These are phyloP conservation scores for Pristionchus japonicus DNA, from an alignment of 2,888 invertebrate species.

Conservation along the genomic window DNA sequence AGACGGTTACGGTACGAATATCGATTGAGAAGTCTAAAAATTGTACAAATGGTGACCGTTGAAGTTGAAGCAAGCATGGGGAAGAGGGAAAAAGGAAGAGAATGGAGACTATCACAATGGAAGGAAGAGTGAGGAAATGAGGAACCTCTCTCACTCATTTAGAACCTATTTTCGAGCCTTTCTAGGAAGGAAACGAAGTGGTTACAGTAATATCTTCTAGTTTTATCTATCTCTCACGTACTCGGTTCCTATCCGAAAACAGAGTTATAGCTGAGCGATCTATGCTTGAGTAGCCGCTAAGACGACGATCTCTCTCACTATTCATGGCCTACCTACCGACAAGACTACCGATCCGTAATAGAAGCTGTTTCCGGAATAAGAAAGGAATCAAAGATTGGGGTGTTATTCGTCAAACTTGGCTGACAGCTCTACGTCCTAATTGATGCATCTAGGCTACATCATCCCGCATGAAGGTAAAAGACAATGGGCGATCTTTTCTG, in stretches of 20 bases:
- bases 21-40: not conserved
- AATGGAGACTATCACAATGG: not conserved
- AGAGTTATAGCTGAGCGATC: not conserved
- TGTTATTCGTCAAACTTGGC: too few relatives aligned
- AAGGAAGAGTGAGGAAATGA: not conserved
- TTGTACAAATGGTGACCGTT: not conserved
- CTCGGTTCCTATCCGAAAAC: not conserved
- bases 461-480: too few relatives aligned
- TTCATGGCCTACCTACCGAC: too few relatives aligned
- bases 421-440: too few relatives aligned
- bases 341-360: not conserved
- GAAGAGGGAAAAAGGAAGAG: not conserved
- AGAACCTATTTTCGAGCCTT: slow-evolving; percentile 8
- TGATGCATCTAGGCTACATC: too few relatives aligned
- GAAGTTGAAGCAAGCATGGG: not conserved
- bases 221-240: not conserved
- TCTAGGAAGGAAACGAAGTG: not conserved
- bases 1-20: not conserved
- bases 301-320: not conserved
- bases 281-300: not conserved
- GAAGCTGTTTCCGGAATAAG: too few relatives aligned
- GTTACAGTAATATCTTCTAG: not conserved
- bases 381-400: not conserved
- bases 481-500: too few relatives aligned
- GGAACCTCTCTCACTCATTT: not conserved